phyloP scores from a whole-genome alignment of 53 echinoderm and acorn worm genomes.

The Echinometra lucunter region DNA sequence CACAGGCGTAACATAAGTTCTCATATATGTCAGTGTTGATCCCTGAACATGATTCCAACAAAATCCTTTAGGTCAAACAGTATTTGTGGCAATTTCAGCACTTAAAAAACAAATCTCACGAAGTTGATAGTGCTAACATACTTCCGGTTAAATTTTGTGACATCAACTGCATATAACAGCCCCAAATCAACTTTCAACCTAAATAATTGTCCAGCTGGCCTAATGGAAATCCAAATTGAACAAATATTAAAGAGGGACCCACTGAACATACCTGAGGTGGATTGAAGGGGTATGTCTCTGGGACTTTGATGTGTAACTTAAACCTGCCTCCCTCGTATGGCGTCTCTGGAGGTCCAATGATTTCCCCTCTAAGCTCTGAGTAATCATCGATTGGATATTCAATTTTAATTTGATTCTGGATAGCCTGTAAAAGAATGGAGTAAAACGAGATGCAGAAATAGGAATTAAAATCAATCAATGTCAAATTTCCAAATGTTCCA shows the following conservation, averaged over 20 bases:
- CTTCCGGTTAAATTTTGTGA: no score
- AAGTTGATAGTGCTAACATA: no score
- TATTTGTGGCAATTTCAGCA: no score
- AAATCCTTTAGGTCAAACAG: no score
- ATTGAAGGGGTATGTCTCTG: conserved; percentile 99
- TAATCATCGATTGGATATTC: conserved; percentile 70
- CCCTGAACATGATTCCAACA: no score
- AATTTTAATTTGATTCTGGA: conserved; percentile 60
- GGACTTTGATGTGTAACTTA: conserved; percentile 88
- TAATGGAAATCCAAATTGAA: not conserved
- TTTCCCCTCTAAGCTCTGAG: conserved; percentile 82
- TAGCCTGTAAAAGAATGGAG: conserved; percentile 29
- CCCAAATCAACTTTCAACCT: not conserved
- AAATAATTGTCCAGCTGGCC: not conserved
- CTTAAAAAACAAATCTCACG: no score
- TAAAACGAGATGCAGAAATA: not conserved
- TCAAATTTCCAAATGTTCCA: not conserved
- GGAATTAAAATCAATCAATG: not conserved
- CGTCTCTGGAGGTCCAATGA: conserved; percentile 94
- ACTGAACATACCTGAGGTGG: conserved; percentile 87
- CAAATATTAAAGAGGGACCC: not conserved
- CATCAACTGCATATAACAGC: not conserved
- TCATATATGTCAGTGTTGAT: no score
- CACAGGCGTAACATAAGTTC: no score
- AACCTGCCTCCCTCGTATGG: conserved; percentile 93